These are phyloP conservation scores for Eupithecia subumbrata DNA, from an alignment of 2,888 invertebrate species.

Conservation along the genomic window DNA sequence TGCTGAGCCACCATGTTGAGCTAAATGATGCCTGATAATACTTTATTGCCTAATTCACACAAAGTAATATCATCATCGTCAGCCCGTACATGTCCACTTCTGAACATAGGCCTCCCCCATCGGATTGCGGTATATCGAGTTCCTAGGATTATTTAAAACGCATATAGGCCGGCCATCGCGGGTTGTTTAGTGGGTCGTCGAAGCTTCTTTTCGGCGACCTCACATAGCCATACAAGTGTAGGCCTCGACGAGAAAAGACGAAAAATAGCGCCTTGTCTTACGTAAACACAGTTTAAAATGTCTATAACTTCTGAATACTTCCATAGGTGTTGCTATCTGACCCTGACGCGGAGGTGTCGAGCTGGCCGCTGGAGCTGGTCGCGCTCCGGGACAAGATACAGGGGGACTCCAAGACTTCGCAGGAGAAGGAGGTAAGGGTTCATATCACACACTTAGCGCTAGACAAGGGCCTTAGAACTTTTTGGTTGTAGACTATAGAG, in stretches of 20 bases:
- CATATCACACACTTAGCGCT: too few relatives aligned
- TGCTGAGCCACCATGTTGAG: too few relatives aligned
- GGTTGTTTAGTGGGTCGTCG: neutral
- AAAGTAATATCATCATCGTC: neutral
- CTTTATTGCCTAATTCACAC: too few relatives aligned
- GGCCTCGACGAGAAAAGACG: neutral
- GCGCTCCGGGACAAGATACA: conserved; percentile 89
- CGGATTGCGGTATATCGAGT: neutral
- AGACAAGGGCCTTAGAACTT: too few relatives aligned
- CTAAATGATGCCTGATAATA: neutral
- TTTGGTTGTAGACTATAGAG: too few relatives aligned
- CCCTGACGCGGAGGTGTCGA: conserved; percentile 87
- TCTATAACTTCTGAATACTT: neutral
- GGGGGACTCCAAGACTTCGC: conserved; percentile 77
- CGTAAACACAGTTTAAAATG: neutral
- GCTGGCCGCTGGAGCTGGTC: conserved; percentile 90
- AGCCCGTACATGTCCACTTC: neutral
- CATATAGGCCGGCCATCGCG: neutral
- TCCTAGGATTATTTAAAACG: neutral
- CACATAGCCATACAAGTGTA: neutral
- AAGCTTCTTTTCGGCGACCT: neutral
- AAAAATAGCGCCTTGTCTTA: neutral
- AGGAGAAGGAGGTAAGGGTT: conserved; percentile 84
- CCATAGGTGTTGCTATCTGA: conserved; percentile 87
- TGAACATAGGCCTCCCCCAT: neutral